Evolutionary conservation across 2,888 invertebrate genomes (phyloP), one percentile per base, ranked within the genome.

Genomic region (Phalera bucephala): DNA sequence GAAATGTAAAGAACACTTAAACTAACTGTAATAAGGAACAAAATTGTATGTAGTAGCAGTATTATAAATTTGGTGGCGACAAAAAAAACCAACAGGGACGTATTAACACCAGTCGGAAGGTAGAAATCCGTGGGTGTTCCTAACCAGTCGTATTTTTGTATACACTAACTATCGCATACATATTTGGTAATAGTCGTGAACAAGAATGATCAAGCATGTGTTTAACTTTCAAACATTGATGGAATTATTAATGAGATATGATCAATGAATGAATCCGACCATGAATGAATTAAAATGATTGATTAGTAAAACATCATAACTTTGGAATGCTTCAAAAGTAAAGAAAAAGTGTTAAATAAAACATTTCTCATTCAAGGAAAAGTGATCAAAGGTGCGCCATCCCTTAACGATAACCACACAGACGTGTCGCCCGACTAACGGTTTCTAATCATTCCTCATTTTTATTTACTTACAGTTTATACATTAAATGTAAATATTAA

Each of bases 51-150:
- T 46, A 49, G 45, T 52, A 51, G 53, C 52, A 52, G 63, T 57
- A 61, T 62, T 54, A 58, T 52, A 50, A 68, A 64, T 52, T 72
- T 76, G 74, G 71, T 62, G 60, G 61, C 72, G 57, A 60, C 58
- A 79, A 73, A 5, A 5, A 77, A 80, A 83, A 81, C 74, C 81
- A 83, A 86, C 82, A 83, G 76, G 75, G 74, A 77, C 77, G 72
- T 80, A 86, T 86, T 85, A 86, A 80, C 83, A 81, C 80, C 70
- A 69, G 68, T 72, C 79, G 75, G 77, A 78, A 74, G 74, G 69
- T 77, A 64, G 73, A 76, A 64, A 74, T 58, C 73, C 74, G 87
- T 87, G 87, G 88, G 88, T 88, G 88, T 85, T 87, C 88, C 57
- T 75, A 79, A 79, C 73, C 74, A 79, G 75, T 75, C 64, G 64